These are phyloP conservation scores for Callipepla squamata DNA, from an alignment of 2,113 vertebrate species.

Conservation along the genomic window DNA sequence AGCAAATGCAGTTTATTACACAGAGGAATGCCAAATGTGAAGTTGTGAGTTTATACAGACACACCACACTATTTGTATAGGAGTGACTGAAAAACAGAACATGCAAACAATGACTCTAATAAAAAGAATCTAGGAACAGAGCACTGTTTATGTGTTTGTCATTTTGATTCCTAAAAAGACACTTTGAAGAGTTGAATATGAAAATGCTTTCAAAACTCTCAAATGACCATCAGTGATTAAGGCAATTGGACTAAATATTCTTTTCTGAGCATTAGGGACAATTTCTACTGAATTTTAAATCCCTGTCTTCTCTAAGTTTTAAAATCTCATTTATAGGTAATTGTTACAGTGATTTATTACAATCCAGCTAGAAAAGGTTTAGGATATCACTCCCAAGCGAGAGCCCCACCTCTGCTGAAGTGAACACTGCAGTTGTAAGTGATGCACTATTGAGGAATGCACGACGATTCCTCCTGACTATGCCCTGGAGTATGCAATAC, in stretches of 20 bases:
- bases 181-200: neutral
- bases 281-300: neutral
- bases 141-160: neutral
- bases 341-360: neutral
- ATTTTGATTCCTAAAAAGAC: constrained; percentile 19
- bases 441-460: neutral
- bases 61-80: constrained; percentile 15
- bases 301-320: neutral
- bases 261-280: neutral
- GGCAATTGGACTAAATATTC: neutral
- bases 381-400: neutral
- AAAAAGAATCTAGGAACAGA: constrained; percentile 25
- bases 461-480: neutral
- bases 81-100: constrained; percentile 23
- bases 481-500: neutral
- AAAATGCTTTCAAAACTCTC: neutral
- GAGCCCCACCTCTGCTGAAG: neutral
- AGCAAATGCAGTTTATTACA: constrained; percentile 10
- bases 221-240: neutral
- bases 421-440: neutral
- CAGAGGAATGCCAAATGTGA: neutral
- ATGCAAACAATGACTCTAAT: neutral
- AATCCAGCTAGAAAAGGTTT: neutral
- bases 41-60: constrained; percentile 27
- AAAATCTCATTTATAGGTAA: neutral